phyloP scores from a whole-genome alignment of 2,797 vertebrate genomes.

The Sphenopsis melanotis region DNA sequence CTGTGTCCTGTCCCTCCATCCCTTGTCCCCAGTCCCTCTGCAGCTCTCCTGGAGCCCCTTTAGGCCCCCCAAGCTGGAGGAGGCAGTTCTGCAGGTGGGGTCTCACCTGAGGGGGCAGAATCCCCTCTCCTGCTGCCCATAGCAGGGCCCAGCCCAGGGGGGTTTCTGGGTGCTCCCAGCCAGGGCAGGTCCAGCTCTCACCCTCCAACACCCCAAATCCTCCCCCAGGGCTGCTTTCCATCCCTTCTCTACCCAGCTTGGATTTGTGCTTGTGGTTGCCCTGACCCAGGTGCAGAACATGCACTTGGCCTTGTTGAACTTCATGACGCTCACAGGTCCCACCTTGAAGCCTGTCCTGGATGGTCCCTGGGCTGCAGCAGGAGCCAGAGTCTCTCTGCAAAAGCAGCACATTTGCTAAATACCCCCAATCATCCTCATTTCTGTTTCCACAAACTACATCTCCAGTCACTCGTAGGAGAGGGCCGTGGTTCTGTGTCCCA shows the following conservation, averaged over 20 bases:
- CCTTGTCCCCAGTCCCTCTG: rapidly evolving
- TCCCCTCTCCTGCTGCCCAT: neutral
- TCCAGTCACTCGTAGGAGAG: rapidly evolving
- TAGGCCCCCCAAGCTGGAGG: neutral
- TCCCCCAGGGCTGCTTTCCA: neutral
- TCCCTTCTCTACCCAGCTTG: neutral
- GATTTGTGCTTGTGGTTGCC: neutral
- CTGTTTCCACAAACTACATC: too few relatives aligned
- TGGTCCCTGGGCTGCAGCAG: neutral
- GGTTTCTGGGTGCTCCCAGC: neutral
- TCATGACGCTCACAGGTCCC: neutral
- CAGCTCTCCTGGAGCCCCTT: neutral
- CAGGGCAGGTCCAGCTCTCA: neutral
- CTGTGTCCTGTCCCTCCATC: neutral
- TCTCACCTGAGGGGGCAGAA: neutral
- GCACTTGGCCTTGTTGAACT: neutral
- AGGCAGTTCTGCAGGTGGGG: neutral
- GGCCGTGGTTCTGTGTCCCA: rapidly evolving
- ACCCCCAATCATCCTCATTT: neutral
- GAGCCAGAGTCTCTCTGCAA: neutral
- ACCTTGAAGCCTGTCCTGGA: neutral
- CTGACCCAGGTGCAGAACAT: neutral
- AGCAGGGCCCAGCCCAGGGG: neutral
- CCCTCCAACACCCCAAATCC: neutral
- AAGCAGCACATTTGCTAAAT: neutral